Evolutionary conservation across 2,113 vertebrate species (phyloP), one percentile per base, ranked within the genome.

Genomic region (Xenopus borealis): DNA sequence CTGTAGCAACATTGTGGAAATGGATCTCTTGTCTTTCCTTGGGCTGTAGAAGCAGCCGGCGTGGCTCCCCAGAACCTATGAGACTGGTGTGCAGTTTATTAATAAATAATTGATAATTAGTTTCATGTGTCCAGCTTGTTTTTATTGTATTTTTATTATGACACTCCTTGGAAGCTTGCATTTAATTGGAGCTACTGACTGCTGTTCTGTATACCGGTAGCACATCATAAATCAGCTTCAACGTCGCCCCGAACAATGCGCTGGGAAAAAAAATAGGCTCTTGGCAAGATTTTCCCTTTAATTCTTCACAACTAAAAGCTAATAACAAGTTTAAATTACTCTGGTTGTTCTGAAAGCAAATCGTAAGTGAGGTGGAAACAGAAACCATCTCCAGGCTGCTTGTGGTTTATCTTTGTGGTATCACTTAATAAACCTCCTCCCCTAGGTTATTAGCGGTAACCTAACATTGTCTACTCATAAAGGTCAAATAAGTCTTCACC

Each of bases 101-200:
- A 76, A 63, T 76, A 69, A 63, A 69, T 69, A 69, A 53, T n/a
- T 63, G 58, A 45, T 69, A 76, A 76, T 76, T 69, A 62, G 44
- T 44, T 63, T 53, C 73, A 76, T 40, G 62, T 68, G 73, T 44
- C 27, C 64, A 76, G 58, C 58, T 69, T 69, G 66, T 76, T 69
- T 52, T 63, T n/a, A 76, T 76, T 63, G 59, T 44, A 12, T 40
- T 62, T 67, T 52, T 76, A 63, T 69, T 76, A 53, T 76, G 66
- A 69, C 73, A 76, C 73, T 76, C 66, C 59, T 13, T 69, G 27
- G 73, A 76, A 76, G 62, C 66, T 20, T 17, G 65, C 18, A 40
- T 69, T 76, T 76, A 76, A 76, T 76, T 76, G 59, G 50, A 13
- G 73, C 73, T 76, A 76, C 73, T 69, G 73, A 63, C 55, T 23